Base-by-base conservation (phyloP, 2,888 invertebrate genomes). In the Sclerodermus sp. region DNA sequence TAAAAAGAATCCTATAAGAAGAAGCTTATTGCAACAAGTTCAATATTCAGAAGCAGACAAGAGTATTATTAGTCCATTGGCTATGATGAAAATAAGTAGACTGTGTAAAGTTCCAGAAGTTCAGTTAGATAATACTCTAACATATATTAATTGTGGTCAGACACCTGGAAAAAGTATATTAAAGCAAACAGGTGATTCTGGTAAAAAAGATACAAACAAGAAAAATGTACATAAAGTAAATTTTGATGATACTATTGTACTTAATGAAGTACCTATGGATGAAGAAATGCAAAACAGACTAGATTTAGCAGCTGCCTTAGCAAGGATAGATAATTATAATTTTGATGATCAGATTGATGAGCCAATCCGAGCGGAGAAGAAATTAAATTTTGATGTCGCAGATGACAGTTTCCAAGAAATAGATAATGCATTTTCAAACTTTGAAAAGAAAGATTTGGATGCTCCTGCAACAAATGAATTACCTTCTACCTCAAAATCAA, bases 141-240 rank as follows among this genome's bases (percentile, higher is more conserved):
- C 58, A 0, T 74, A 73, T 37, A 51, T 73, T 1, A 77, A 75
- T 51, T 76, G 70, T 0, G 58, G 62, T 42, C 74, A 74, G 44
- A 76, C 72, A 1, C 76, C 75, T 1, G 67, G 63, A 0, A 73
- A 65, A 37, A 60, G 75, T 31, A 76, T 77, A 49, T 49, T 76
- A 14, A 76, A 77, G 32, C 55, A 53, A 53, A 41, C 53, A 1
- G 65, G 67, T 12, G 57, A 55, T 8, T 16, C 51, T 0, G 12
- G 16, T 4, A 23, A 37, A 14, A 41, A 6, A 8, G 59, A 59
- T 4, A 36, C 36, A 0, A 17, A 34, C 2, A 16, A 40, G 1
- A 76, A 66, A 41, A 63, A 67, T 0, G 8, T 45, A 0, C 61
- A 67, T 6, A 76, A 73, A 47, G 74, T 77, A 1, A 71, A 71